These are phyloP conservation scores for Atta colombica DNA, from an alignment of 1,140 invertebrate genomes.

Conservation along the genomic window DNA sequence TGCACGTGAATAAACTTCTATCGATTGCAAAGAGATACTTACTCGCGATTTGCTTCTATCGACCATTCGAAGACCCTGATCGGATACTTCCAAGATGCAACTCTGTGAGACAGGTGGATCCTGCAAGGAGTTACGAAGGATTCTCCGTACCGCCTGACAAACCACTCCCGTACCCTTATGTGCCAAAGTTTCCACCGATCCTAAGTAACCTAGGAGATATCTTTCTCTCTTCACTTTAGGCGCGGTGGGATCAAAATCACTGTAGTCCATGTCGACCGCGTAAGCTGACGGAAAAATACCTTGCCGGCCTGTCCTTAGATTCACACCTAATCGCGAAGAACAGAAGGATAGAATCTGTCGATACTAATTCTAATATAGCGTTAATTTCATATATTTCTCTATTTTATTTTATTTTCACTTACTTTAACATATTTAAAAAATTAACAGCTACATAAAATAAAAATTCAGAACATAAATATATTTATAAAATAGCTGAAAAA, in stretches of 20 bases:
- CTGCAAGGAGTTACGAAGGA: conserved; percentile 90
- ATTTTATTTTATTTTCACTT: not conserved
- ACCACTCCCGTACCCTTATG: conserved; percentile 97
- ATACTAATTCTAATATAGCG: not conserved
- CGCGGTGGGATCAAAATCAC: conserved; percentile 95
- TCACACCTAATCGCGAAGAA: conserved; percentile 90
- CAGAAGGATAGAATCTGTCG: not conserved
- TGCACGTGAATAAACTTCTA: not conserved
- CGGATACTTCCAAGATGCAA: conserved; percentile 97
- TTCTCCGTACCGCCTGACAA: conserved; percentile 95
- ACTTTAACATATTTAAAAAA: not conserved
- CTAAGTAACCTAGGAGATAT: conserved; percentile 97
- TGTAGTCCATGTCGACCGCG: conserved; percentile 98
- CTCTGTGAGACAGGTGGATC: conserved; percentile 90
- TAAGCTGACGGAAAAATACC: conserved; percentile 99
- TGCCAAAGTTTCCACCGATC: conserved; percentile 97
- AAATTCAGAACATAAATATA: not conserved
- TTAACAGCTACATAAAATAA: not conserved
- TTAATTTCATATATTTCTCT: not conserved
- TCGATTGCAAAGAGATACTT: not conserved
- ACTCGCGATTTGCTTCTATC: conserved; percentile 93
- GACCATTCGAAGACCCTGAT: conserved; percentile 97
- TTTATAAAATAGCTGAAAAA: not conserved
- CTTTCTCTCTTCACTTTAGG: conserved; percentile 94
- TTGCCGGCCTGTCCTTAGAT: conserved; percentile 95